Percentiles rank a stretch among this genome's conserved stretches.
Conservation (phyloP, 1,140 invertebrate genomes). For the Drosophila elegans region DNA sequence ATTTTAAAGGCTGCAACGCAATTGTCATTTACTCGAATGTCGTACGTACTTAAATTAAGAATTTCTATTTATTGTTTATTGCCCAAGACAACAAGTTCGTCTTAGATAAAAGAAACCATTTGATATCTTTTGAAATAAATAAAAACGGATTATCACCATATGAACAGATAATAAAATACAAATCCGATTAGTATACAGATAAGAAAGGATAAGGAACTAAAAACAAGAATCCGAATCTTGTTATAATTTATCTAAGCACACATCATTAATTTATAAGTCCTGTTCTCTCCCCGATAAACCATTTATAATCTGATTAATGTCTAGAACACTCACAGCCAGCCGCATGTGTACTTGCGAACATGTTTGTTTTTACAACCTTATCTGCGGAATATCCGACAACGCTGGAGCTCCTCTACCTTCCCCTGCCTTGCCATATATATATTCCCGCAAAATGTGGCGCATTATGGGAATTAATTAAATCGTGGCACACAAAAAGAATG, state of each 20-base stretch:
- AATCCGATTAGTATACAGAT: not conserved
- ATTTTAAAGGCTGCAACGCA: too few species aligned
- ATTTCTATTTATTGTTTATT: too few species aligned
- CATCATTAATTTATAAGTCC: conserved; percentile 28
- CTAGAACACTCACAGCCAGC: conserved; percentile 12
- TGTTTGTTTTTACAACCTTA: conserved; percentile 48
- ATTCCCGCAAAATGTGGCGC: conserved; percentile 6
- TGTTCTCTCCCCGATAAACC: conserved; percentile 16
- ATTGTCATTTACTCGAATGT: too few species aligned
- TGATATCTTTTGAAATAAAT: too few species aligned
- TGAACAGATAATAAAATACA: not conserved
- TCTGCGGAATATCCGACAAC: conserved; percentile 39
- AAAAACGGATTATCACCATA: not conserved
- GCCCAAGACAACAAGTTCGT: too few species aligned
- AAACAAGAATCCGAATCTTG: not conserved
- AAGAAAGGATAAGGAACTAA: not conserved
- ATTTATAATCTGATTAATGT: conserved; percentile 47
- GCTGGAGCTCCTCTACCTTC: conserved; percentile 10
- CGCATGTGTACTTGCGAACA: conserved; percentile 17
- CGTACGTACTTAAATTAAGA: too few species aligned
- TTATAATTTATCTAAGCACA: conserved; percentile 23
- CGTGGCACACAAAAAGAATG: conserved; percentile 28
- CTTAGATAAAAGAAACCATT: too few species aligned
- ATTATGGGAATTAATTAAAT: conserved; percentile 55
- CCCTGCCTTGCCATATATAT: conserved; percentile 16